Percentiles rank a stretch among this genome's conserved stretches.
Conservation (phyloP, 2,797 vertebrate genomes). For the Acropternis orthonyx region DNA sequence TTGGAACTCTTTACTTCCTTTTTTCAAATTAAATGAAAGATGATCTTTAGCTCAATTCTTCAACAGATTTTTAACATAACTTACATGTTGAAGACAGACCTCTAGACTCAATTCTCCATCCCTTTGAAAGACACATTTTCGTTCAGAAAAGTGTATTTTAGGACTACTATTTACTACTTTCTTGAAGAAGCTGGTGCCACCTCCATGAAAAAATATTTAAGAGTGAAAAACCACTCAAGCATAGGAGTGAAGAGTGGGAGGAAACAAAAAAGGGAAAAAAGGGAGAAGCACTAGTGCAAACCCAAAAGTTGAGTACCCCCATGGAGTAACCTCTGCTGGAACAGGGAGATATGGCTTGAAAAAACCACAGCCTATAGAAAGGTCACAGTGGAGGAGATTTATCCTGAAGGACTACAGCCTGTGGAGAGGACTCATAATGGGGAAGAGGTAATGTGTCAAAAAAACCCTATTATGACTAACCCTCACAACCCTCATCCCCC, state of each 20-base stretch:
- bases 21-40: neutral
- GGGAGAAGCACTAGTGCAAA: neutral
- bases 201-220: neutral
- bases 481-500: rapidly evolving
- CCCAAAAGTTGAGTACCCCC: neutral
- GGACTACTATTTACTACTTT: neutral
- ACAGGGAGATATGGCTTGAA: neutral
- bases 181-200: neutral
- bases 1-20: neutral
- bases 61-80: neutral
- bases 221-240: neutral
- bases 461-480: neutral
- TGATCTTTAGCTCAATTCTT: neutral
- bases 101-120: neutral
- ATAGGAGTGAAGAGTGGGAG: neutral
- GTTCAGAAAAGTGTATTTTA: neutral
- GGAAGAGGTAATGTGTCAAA: neutral
- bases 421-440: neutral
- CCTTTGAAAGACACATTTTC: neutral
- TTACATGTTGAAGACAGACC: neutral
- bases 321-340: neutral
- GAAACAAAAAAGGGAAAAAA: neutral
- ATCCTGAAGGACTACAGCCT: neutral
- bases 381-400: neutral
- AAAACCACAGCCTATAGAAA: neutral